Evolutionary conservation across 1,140 invertebrate species (phyloP).

Genomic region (Orius laevigatus): DNA sequence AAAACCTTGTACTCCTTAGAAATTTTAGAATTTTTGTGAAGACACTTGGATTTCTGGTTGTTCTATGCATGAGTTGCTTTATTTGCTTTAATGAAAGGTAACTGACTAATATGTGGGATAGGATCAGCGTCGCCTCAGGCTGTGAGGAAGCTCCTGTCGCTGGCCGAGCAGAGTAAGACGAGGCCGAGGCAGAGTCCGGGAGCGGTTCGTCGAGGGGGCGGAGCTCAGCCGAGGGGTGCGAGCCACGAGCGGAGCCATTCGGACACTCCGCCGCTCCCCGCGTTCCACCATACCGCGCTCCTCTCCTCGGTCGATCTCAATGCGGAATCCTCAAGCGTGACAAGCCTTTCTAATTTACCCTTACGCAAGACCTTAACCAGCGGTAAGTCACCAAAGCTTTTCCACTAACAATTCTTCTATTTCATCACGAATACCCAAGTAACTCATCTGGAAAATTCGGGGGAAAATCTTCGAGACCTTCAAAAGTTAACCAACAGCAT

Average conservation of each 20-base stretch:
- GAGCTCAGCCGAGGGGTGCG: constrained; percentile 30
- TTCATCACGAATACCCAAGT: too few relatives aligned
- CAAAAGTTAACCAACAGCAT: too few relatives aligned
- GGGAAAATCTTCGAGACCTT: too few relatives aligned
- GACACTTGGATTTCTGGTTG: background rate
- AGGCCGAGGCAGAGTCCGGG: constrained; percentile 30
- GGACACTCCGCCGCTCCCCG: constrained; percentile 80
- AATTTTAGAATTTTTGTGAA: too few relatives aligned
- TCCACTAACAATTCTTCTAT: background rate
- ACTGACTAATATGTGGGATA: constrained; percentile 26
- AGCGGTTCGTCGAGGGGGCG: constrained; percentile 40
- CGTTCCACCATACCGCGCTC: constrained; percentile 30
- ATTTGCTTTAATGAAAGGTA: background rate
- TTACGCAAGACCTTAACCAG: constrained; percentile 69
- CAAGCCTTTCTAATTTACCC: constrained; percentile 75
- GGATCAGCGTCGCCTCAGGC: constrained; percentile 91
- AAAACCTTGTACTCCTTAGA: too few relatives aligned
- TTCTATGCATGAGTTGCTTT: background rate
- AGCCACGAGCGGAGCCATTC: constrained; percentile 76
- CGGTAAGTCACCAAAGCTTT: constrained; percentile 36
- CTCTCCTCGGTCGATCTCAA: constrained; percentile 75
- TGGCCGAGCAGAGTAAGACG: constrained; percentile 75
- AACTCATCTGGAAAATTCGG: too few relatives aligned
- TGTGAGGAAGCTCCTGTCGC: constrained; percentile 76
- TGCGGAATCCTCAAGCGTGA: constrained; percentile 88